Percentiles rank a stretch among this genome's conserved stretches.
phyloP scores from a whole-genome alignment of 2,113 vertebrate species.

The Sylvia atricapilla region DNA sequence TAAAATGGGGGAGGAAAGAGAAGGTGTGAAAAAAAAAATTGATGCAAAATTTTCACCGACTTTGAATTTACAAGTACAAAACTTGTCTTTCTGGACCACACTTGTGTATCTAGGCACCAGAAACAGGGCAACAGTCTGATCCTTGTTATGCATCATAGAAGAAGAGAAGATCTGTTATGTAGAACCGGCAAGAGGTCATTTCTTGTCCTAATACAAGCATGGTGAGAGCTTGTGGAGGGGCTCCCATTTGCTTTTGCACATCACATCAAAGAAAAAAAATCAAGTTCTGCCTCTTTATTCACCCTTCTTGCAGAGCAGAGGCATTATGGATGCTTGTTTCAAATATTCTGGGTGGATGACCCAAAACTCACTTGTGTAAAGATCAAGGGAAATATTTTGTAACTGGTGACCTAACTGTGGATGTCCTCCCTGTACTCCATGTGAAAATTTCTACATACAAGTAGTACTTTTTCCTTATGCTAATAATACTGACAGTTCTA shows the following conservation, averaged over 20 bases:
- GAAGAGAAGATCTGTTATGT: background rate
- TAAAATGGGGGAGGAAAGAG: background rate
- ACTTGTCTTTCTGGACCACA: background rate
- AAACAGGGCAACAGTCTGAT: background rate
- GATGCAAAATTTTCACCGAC: background rate
- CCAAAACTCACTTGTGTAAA: background rate
- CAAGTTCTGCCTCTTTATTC: background rate
- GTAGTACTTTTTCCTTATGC: background rate
- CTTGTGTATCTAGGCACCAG: too few species aligned
- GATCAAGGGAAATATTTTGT: background rate
- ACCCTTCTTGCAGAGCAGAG: background rate
- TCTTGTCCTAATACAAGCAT: background rate
- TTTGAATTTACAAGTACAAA: background rate
- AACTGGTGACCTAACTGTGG: background rate
- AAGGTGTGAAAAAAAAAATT: background rate
- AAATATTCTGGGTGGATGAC: background rate
- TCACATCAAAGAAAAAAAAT: background rate
- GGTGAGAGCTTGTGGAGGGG: background rate
- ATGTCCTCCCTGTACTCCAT: accelerated
- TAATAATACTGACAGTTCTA: background rate
- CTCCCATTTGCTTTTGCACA: background rate
- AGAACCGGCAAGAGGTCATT: background rate
- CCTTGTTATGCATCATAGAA: background rate
- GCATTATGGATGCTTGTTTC: background rate
- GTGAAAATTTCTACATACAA: background rate